Conservation (phyloP, 2,113 vertebrate genomes). For the Lasiurus borealis region DNA sequence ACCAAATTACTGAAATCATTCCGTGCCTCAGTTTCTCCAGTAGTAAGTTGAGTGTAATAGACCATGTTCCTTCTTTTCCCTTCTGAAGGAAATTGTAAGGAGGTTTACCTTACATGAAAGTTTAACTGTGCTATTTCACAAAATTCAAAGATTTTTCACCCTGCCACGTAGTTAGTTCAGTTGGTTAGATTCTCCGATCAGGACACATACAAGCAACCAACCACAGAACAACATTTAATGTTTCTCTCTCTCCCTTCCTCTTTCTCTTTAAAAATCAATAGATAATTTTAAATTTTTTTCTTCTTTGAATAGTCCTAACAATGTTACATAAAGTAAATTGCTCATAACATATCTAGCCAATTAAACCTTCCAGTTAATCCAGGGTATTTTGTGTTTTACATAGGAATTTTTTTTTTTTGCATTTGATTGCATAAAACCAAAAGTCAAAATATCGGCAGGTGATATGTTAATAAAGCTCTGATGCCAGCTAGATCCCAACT, state of each 20-base stretch:
- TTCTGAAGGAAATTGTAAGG: not conserved
- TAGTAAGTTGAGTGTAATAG: not conserved
- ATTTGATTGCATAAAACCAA: conserved; percentile 7
- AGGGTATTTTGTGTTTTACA: not conserved
- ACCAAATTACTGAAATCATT: not conserved
- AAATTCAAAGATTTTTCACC: conserved; percentile 23
- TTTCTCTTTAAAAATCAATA: not conserved
- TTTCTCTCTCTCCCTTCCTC: not conserved
- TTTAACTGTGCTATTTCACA: not conserved
- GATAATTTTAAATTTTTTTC: not conserved
- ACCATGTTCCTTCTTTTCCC: not conserved
- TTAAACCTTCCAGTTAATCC: not conserved
- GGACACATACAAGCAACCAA: not conserved
- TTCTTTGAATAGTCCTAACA: not conserved
- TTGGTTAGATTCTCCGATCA: not conserved
- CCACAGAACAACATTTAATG: not conserved
- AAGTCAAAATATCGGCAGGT: not conserved
- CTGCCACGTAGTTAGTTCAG: not conserved
- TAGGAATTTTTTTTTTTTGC: not conserved
- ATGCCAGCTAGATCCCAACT: not conserved
- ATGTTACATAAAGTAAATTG: conserved; percentile 23
- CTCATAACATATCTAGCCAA: not conserved
- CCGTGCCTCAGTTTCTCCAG: not conserved
- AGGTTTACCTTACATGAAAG: not conserved
- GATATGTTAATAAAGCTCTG: conserved; percentile 14